Conservation (phyloP, 30 jellyfish, hydroid and myxozoan genomes). For the Pelagia noctiluca region DNA sequence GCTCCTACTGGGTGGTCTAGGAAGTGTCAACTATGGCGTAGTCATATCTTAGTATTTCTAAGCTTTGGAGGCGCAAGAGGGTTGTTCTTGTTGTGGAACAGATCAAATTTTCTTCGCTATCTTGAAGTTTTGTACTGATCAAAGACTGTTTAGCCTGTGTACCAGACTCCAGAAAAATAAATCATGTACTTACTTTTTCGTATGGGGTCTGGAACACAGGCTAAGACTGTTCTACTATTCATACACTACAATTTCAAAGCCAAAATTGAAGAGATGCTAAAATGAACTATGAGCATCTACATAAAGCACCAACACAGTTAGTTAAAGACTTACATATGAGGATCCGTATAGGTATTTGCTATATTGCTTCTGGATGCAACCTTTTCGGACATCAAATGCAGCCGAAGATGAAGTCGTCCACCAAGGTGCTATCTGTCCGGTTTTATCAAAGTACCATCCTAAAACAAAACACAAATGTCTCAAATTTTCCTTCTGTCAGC, state of each 20-base stretch:
- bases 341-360: conserved; percentile 19
- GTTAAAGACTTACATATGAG: conserved; percentile 30
- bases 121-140: too few species aligned
- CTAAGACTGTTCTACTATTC: background rate
- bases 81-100: background rate
- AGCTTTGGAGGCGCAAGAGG: background rate
- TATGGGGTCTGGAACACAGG: background rate
- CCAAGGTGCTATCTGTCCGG: conserved; percentile 68
- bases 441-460: conserved; percentile 65
- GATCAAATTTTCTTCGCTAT: too few species aligned
- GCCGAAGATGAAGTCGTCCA: conserved; percentile 26
- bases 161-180: background rate
- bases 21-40: background rate
- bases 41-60: too few species aligned
- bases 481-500: background rate
- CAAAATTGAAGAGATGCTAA: background rate
- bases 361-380: conserved; percentile 32
- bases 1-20: background rate
- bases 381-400: conserved; percentile 23
- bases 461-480: background rate
- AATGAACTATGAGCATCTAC: background rate
- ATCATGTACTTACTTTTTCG: background rate
- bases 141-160: too few species aligned
- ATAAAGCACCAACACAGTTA: background rate
- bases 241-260: background rate